These are phyloP conservation scores for Brachionus paranguensis DNA, from an alignment of 1,140 invertebrate genomes.

Conservation along the genomic window DNA sequence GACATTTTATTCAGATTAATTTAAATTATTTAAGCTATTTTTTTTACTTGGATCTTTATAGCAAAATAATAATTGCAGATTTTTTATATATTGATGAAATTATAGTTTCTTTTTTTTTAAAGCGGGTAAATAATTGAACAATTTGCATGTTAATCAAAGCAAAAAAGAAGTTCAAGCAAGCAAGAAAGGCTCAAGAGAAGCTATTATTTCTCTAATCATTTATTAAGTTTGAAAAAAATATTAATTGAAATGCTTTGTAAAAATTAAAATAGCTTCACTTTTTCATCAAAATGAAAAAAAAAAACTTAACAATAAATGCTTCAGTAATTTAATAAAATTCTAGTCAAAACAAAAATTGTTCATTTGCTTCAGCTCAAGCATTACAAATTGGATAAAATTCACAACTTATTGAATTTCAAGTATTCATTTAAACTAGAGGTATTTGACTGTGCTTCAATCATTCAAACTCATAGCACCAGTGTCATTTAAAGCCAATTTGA, in stretches of 20 bases:
- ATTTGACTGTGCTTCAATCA: neutral
- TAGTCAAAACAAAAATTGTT: neutral
- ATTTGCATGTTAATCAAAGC: neutral
- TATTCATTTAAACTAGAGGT: neutral
- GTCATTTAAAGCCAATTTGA: neutral
- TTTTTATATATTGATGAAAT: too few relatives aligned
- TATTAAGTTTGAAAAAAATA: neutral
- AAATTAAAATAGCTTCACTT: conserved; percentile 19
- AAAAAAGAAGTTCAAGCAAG: neutral
- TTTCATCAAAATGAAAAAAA: neutral
- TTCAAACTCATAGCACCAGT: neutral
- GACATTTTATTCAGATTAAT: too few relatives aligned
- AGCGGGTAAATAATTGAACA: neutral
- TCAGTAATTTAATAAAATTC: conserved; percentile 13
- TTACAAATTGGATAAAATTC: conserved; percentile 16
- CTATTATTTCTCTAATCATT: neutral
- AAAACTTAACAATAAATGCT: neutral
- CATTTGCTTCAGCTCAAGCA: conserved; percentile 13
- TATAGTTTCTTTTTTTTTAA: neutral
- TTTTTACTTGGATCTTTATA: neutral
- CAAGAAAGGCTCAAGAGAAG: neutral
- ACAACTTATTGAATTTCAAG: conserved; percentile 28
- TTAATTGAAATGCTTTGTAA: neutral
- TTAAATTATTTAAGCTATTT: too few relatives aligned
- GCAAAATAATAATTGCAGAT: neutral